Base-by-base conservation (phyloP, 2,888 invertebrate genomes). In the Drosophila mimetica region DNA sequence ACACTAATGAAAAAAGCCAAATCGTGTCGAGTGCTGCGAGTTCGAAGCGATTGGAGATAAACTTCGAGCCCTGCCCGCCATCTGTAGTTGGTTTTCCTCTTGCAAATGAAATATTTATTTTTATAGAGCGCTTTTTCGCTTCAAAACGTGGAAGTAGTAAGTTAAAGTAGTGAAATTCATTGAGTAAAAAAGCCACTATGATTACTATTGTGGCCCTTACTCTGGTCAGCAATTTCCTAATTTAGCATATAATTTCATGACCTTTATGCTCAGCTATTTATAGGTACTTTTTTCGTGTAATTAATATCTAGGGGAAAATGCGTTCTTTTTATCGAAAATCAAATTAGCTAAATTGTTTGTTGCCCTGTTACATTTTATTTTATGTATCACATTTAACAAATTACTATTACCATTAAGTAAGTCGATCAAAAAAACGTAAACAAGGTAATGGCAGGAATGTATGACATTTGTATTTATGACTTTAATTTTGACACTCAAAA, bases 1-100 rank as follows among this genome's bases (percentile, higher is more conserved):
- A 54, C 64, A 69, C 44, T 79, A 67, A 82, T 79, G 61, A 76
- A 59, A 53, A 42, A 25, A 65, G 63, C 57, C 32, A 46, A 70
- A 71, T 54, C 70, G 55, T 64, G 64, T 64, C 30, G 55, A 54
- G 14, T 16, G 64, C 25, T 36, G 36, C 14, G 32, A 34, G 32
- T 41, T 54, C 41, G 64, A 59, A 42, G 52, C 20, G 32, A 69
- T 36, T 53, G 34, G 9, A 14, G 20, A 30, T 37, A 46, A 63
- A 30, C 28, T 30, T 30, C 8, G 16, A 4, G 22, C n/a, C 18
- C 25, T 18, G 2, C 1, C n/a, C 25, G 25, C 6, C 46, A 5
- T 16, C 8, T 14, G 20, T 4, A 34, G 13, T 42, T 20, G 13
- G 18, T n/a, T 28, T 20, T 55, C 7, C 25, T 6, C 2, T 25